Evolutionary conservation across 2,888 invertebrate species (phyloP).

Genomic region (Frankliniella intonsa): DNA sequence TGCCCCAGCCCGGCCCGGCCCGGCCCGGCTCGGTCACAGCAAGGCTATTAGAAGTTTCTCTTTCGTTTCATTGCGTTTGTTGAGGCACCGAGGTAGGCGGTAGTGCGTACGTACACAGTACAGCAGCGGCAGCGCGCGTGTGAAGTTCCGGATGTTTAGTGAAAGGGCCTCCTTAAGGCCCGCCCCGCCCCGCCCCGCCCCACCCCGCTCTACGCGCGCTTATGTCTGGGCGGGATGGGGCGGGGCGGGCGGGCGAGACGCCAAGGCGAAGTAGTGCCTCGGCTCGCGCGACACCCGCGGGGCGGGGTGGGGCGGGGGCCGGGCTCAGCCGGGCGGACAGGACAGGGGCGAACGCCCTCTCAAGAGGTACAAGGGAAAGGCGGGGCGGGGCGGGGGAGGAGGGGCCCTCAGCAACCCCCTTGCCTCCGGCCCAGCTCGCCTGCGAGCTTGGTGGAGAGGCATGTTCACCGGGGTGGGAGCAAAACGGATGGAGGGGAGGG

Average conservation of each 20-base stretch:
- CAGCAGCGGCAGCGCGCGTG: not conserved
- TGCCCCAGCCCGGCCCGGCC: not conserved
- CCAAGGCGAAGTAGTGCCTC: not conserved
- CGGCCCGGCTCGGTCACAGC: not conserved
- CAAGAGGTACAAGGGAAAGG: not conserved
- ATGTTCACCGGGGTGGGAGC: not conserved
- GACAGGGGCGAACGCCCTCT: not conserved
- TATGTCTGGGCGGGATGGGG: not conserved
- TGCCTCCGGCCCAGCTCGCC: not conserved
- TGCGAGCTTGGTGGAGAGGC: not conserved
- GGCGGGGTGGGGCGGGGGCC: too few species aligned
- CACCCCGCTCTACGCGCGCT: not conserved
- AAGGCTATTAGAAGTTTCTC: too few species aligned
- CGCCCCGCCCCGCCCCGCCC: not conserved
- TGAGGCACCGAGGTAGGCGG: not conserved
- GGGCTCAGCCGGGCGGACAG: too few species aligned
- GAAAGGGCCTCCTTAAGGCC: not conserved
- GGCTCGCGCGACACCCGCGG: not conserved
- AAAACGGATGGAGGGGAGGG: not conserved
- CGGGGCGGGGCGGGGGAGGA: too few species aligned
- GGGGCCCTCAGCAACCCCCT: not conserved
- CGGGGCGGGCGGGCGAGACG: not conserved
- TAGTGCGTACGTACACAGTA: not conserved
- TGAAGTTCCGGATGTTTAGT: not conserved
- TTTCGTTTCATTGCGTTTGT: too few species aligned